A percentile compares a stretch with the other conserved stretches of the same genome.
Conservation (phyloP, 2,113 vertebrate species). For the Solenodon paradoxus region DNA sequence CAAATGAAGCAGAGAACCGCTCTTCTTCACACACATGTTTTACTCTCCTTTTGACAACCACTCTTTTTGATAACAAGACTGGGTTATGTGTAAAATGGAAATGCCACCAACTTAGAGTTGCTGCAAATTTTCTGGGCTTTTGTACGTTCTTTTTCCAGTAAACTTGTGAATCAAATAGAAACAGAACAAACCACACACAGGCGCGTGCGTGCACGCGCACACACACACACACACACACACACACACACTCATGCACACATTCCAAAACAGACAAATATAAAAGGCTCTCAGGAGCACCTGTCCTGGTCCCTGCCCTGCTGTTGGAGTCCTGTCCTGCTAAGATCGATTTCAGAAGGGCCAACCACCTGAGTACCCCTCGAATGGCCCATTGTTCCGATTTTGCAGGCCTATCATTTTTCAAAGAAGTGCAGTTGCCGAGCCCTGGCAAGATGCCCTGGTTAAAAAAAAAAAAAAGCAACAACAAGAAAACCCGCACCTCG, state of each 20-base stretch:
- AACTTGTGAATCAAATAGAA: constrained; percentile 30
- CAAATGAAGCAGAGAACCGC: constrained; percentile 40
- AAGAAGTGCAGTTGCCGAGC: constrained; percentile 25
- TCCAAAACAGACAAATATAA: not conserved
- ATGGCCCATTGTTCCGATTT: constrained; percentile 55
- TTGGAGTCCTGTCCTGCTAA: not conserved
- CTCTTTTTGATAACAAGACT: constrained; percentile 36
- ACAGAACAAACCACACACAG: not conserved
- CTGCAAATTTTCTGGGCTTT: constrained; percentile 48
- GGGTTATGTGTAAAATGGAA: constrained; percentile 50
- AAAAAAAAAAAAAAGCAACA: not conserved
- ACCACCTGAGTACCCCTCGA: not conserved
- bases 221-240: not conserved
- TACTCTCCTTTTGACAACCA: constrained; percentile 28
- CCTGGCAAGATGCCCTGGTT: not conserved
- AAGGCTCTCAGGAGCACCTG: not conserved
- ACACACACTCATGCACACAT: fast-evolving
- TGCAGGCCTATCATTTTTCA: constrained; percentile 46
- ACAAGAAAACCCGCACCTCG: not conserved
- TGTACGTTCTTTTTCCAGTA: not conserved
- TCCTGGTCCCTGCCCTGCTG: not conserved
- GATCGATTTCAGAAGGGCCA: constrained; percentile 34
- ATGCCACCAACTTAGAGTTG: constrained; percentile 46
- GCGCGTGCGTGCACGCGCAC: not conserved
- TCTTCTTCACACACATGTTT: constrained; percentile 60